Percentiles rank a stretch among this genome's conserved stretches.
Evolutionary conservation across 2,113 vertebrate species (phyloP).

Genomic region (Indicator indicator): DNA sequence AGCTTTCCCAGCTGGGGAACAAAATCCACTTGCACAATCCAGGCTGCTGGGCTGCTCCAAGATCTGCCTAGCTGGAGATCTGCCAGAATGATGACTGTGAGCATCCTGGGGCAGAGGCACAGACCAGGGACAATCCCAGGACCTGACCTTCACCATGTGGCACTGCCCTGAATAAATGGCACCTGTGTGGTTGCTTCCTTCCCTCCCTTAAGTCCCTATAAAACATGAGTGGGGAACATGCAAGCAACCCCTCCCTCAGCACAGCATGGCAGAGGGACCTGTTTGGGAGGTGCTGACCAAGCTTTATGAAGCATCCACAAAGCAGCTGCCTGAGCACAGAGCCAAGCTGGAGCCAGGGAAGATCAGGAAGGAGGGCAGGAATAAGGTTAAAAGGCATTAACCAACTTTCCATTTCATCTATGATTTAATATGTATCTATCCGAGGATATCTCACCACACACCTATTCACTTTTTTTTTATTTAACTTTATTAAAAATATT

Average conservation of each 20-base stretch:
- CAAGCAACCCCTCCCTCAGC: background rate
- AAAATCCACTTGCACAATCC: background rate
- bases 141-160: accelerated
- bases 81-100: accelerated
- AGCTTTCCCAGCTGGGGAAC: background rate
- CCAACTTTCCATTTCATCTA: too few species aligned
- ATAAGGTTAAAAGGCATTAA: background rate
- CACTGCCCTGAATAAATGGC: background rate
- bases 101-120: background rate
- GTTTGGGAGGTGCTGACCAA: constrained; percentile 12
- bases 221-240: background rate
- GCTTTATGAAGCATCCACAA: background rate
- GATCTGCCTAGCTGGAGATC: background rate
- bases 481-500: too few species aligned
- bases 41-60: background rate
- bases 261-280: background rate
- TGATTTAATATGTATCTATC: too few species aligned
- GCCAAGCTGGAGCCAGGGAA: background rate
- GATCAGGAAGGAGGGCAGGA: background rate
- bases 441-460: too few species aligned
- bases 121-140: background rate
- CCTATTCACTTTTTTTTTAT: too few species aligned
- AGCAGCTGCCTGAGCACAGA: background rate
- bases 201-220: background rate
- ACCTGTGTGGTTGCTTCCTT: background rate